Evolutionary conservation across 2,888 invertebrate genomes (phyloP), one percentile per base, ranked within the genome.

Genomic region (Serrognathus titanus): DNA sequence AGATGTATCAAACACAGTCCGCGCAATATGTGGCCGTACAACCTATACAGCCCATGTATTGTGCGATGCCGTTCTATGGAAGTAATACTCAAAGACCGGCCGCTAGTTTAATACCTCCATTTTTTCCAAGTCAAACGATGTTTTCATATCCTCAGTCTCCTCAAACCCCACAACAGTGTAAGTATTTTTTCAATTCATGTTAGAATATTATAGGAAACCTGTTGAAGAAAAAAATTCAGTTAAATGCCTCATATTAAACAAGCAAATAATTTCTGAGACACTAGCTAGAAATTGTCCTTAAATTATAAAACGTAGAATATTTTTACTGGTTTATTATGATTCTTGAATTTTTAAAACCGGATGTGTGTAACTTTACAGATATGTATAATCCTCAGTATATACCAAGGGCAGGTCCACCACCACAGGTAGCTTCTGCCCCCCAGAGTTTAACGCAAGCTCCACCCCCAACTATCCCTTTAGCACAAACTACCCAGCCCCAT

Each of bases 381-480:
- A 3, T 55, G 39, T 50, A 55, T 50, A 50, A 55, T 50, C 38
- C 45, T 48, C 53, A 47, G 43, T 53, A 47, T 58, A 24, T 58
- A 51, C 54, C 54, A 31, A 31, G 24, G 41, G 39, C 52, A 35
- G 43, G 54, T 35, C 37, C 50, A 13, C 57, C 50, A 51, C 45
- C 47, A 11, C 58, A 41, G 40, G 58, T 66, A 45, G 61, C 60
- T 38, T 50, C 70, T 9, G 59, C 66, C 7, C 66, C 66, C 9
- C 70, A 66, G 48, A 69, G 65, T 48, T 63, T 66, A 24, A 61
- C 65, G 12, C 71, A 69, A 55, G 64, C 65, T 11, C 61, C 66
- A 13, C 55, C 60, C 49, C 62, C 59, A 35, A 48, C 58, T 24
- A 53, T 60, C 49, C 47, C 65, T 11, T 41, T 66, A 50, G 20